Evolutionary conservation across 2,113 vertebrate species (phyloP).

Genomic region (Oreotragus oreotragus): DNA sequence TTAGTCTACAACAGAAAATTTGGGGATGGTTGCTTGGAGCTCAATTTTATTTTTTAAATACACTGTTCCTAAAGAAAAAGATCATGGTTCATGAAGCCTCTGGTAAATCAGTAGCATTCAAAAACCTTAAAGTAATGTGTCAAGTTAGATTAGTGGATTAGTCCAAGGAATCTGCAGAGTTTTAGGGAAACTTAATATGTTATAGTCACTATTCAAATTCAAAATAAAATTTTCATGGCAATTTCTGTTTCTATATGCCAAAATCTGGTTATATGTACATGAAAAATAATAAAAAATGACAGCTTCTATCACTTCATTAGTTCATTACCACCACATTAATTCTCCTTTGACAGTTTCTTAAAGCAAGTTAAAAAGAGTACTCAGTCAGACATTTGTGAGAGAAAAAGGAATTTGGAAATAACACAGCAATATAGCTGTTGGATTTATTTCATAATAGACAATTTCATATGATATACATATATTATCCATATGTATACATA

Average conservation of each 20-base stretch:
- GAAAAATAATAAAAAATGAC: background rate
- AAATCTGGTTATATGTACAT: background rate
- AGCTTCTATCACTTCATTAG: background rate
- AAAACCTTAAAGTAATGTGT: constrained; percentile 7
- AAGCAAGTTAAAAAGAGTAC: background rate
- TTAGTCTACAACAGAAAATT: background rate
- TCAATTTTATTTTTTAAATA: background rate
- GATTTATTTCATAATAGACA: background rate
- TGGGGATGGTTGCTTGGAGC: background rate
- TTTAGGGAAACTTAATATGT: background rate
- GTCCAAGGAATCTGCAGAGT: background rate
- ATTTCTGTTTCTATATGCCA: background rate
- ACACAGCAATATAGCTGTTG: background rate
- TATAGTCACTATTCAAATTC: background rate
- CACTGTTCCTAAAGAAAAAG: background rate
- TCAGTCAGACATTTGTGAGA: background rate
- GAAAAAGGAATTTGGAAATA: background rate
- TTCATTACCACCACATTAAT: background rate
- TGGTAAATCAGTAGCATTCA: background rate
- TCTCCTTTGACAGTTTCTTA: background rate
- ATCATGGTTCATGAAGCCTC: background rate
- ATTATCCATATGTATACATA: no score
- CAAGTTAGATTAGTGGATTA: constrained; percentile 11
- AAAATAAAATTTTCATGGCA: background rate
- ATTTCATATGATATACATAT: background rate